Evolutionary conservation across 2,888 invertebrate species (phyloP), one percentile per base, ranked within the genome.

Genomic region (Caenorhabditis zanzibari): DNA sequence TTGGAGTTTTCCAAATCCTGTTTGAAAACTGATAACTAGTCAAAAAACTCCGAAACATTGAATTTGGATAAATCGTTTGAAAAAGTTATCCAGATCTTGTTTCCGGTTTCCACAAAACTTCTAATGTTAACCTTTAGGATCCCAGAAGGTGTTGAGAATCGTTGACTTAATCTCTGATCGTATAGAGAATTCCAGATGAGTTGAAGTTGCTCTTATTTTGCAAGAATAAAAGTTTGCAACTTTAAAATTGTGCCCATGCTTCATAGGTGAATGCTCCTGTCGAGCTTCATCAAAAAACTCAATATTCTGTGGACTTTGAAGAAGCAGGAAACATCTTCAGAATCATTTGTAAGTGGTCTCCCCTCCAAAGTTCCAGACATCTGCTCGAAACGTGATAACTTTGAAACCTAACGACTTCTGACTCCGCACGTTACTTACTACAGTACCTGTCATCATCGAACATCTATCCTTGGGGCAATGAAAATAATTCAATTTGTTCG

Each of bases 401-500:
- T 32, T 4, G 32, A 32, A 4, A 32, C 32, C 14, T 19, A 22
- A 66, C 22, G 19, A 38, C 12, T 64, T 28, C 24, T 28, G 28
- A 35, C 6, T 22, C 28, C 10, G 49, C 66, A 66, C 52, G 66
- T 49, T 35, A 32, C 14, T 49, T 24, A 14, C 66, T 28, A 66
- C 66, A 66, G 66, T 66, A 58, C 56, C 44, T 71, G 71, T 58
- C 58, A 54, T 44, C 44, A 44, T 58, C 71, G 71, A 56, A 56
- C 71, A 71, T 71, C 66, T 66, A 26, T 49, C 64, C 56, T 26
- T 41, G 24, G 6, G 24, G 47, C 5, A 54, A 54, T 26, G 44
- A 47, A 71, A 71, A 35, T 64, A 79, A 79, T 38, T 79, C 71
- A 79, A 79, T 79, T 79, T 72, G 71, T 79, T 71, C 79, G 71